These are phyloP conservation scores for Bos indicus DNA, from an alignment of 2,113 vertebrate genomes.

Conservation along the genomic window DNA sequence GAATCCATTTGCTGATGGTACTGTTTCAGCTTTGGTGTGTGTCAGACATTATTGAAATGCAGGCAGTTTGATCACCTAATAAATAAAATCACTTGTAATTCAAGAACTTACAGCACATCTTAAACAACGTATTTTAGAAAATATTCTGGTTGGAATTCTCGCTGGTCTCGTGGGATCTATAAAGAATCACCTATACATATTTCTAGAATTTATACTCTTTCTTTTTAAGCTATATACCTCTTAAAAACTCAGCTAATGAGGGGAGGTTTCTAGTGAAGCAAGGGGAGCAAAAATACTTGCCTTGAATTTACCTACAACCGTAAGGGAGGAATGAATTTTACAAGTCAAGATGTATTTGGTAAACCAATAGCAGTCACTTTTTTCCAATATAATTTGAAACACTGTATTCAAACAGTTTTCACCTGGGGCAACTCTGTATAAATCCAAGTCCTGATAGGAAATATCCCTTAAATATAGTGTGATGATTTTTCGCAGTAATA, in stretches of 20 bases:
- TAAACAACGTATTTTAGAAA: conserved; percentile 25
- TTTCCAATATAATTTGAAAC: not conserved
- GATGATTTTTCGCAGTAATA: not conserved
- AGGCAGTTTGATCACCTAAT: conserved; percentile 47
- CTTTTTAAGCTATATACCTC: not conserved
- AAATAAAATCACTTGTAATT: conserved; percentile 38
- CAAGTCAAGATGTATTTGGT: not conserved
- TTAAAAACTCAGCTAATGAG: not conserved
- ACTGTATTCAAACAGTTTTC: conserved; percentile 4
- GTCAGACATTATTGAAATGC: conserved; percentile 5
- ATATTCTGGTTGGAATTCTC: not conserved
- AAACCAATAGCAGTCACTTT: not conserved
- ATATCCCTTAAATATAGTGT: not conserved
- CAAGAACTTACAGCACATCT: not conserved
- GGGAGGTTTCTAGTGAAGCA: not conserved
- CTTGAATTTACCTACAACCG: not conserved
- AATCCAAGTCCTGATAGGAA: not conserved
- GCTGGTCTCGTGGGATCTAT: not conserved
- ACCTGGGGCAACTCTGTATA: not conserved
- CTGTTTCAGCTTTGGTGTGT: not conserved
- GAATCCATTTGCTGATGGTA: not conserved
- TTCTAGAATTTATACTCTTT: not conserved
- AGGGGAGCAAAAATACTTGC: not conserved
- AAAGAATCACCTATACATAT: not conserved
- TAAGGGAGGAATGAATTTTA: not conserved